Percentiles rank a stretch among this genome's conserved stretches.
Conservation (phyloP, 2,113 vertebrate species). For the Grammomys dolichurus region DNA sequence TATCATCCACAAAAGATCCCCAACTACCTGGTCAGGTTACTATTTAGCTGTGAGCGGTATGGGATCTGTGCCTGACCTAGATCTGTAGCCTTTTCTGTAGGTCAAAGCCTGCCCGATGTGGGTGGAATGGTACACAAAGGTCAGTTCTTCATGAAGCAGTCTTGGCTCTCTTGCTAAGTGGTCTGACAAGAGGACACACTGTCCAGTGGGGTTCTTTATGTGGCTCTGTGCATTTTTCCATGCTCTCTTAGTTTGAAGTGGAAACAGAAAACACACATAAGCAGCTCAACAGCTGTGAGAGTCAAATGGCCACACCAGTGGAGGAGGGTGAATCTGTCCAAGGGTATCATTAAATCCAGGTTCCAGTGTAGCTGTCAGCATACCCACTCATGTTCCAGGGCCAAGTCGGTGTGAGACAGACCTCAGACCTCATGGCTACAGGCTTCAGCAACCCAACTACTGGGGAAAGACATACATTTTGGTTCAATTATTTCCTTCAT, state of each 20-base stretch:
- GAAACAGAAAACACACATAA: not conserved
- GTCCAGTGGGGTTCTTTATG: not conserved
- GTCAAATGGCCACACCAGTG: not conserved
- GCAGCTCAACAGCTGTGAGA: constrained; percentile 12
- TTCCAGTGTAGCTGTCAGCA: not conserved
- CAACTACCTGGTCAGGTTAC: not conserved
- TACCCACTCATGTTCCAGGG: constrained; percentile 66
- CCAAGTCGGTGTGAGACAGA: not conserved
- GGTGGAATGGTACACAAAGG: not conserved
- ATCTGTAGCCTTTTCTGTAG: not conserved
- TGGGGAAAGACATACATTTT: constrained; percentile 21
- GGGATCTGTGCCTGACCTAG: not conserved
- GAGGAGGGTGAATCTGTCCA: not conserved
- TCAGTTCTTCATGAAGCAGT: not conserved
- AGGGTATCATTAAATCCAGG: constrained; percentile 45
- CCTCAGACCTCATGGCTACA: not conserved
- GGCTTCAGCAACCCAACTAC: constrained; percentile 21
- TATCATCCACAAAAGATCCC: not conserved
- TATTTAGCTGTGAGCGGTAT: not conserved
- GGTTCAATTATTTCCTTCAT: constrained; percentile 8
- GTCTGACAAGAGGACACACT: not conserved
- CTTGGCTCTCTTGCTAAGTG: not conserved
- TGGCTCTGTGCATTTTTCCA: not conserved
- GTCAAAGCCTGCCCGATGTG: not conserved
- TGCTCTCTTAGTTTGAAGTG: constrained; percentile 1